These are phyloP conservation scores for Tychaedon coryphoeus DNA, from an alignment of 2,113 vertebrate genomes.

Conservation along the genomic window DNA sequence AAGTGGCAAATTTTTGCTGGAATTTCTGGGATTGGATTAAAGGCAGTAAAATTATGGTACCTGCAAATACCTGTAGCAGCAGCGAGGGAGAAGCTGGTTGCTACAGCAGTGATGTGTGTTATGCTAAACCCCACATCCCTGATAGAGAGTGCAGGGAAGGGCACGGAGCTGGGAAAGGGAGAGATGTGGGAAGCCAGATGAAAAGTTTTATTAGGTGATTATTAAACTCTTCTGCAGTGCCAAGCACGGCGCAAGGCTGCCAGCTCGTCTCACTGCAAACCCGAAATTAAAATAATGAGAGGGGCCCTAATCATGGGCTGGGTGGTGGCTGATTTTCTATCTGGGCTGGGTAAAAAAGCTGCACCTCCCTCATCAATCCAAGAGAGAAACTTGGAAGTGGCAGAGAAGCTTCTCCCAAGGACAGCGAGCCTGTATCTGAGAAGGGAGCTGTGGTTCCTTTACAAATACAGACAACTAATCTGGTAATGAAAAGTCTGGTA, in stretches of 20 bases:
- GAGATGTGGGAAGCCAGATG: conserved; percentile 39
- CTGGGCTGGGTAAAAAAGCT: neutral
- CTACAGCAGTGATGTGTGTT: neutral
- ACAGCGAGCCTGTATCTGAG: neutral
- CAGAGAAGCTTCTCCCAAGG: neutral
- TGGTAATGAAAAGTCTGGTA: neutral
- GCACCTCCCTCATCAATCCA: neutral
- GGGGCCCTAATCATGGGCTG: neutral
- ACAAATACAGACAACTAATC: neutral
- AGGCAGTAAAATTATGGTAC: neutral
- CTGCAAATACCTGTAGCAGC: neutral
- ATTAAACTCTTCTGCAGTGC: conserved; percentile 44
- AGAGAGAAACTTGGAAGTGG: neutral
- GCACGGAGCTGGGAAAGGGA: neutral
- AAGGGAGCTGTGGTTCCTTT: neutral
- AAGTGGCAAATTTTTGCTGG: neutral
- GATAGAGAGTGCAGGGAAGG: neutral
- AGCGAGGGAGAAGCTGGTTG: neutral
- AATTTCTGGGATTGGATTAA: neutral
- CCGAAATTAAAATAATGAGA: conserved; percentile 57
- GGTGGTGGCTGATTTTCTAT: neutral
- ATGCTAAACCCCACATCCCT: neutral
- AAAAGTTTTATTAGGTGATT: conserved; percentile 66
- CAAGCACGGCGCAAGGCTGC: conserved; percentile 5
- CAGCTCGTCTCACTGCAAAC: conserved; percentile 23